Conservation (phyloP, 2,113 vertebrate species). For the Pavo muticus region DNA sequence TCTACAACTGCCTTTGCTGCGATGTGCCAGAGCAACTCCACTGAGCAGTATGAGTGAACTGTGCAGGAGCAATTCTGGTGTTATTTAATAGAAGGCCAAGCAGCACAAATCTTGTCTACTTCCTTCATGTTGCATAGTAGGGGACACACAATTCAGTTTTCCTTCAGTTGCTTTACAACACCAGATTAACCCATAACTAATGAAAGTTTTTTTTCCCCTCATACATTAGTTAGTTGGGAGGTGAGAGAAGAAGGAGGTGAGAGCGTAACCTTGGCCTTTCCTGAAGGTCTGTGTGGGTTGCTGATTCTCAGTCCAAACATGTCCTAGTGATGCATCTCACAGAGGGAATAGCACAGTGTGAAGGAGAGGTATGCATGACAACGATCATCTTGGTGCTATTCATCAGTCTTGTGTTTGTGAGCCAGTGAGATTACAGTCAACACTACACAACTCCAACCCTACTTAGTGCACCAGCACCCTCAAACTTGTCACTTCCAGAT, state of each 20-base stretch:
- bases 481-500: background rate
- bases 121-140: background rate
- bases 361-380: background rate
- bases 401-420: background rate
- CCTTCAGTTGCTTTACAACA: background rate
- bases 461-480: background rate
- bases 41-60: background rate
- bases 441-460: background rate
- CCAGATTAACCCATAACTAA: background rate
- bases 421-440: background rate
- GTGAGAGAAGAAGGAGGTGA: background rate
- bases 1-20: background rate
- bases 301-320: background rate
- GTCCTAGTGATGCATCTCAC: background rate
- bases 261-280: background rate
- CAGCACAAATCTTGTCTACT: background rate
- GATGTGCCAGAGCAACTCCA: background rate
- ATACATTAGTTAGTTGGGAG: background rate
- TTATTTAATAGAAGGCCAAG: background rate
- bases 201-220: background rate
- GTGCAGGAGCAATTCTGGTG: background rate
- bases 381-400: background rate
- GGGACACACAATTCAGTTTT: background rate
- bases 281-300: background rate
- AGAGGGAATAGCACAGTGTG: fast-evolving